These are phyloP conservation scores for Taeniopygia guttata DNA, from an alignment of 2,797 vertebrate genomes.

Conservation along the genomic window DNA sequence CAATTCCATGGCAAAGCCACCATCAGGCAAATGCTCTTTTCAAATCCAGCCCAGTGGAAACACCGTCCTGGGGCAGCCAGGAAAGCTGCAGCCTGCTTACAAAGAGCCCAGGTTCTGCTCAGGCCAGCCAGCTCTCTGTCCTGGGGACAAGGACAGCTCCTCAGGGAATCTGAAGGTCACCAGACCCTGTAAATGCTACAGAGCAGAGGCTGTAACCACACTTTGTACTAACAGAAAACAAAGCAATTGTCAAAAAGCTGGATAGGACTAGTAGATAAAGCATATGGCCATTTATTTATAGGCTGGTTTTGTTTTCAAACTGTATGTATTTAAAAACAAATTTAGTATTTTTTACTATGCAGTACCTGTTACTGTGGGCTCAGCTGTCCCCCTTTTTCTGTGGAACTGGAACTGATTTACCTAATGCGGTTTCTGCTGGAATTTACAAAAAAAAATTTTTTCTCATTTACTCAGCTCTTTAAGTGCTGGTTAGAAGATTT, in stretches of 20 bases:
- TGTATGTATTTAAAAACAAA: neutral
- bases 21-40: neutral
- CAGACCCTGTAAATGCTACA: neutral
- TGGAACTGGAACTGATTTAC: neutral
- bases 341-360: neutral
- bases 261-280: neutral
- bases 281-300: neutral
- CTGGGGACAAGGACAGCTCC: neutral
- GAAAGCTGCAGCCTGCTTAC: neutral
- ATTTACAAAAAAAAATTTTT: neutral
- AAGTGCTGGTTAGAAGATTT: neutral
- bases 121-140: neutral
- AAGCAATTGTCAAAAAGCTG: neutral
- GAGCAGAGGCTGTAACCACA: accelerated
- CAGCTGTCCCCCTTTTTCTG: neutral
- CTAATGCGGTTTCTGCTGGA: neutral
- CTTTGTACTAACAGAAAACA: neutral
- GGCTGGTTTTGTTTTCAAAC: neutral
- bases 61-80: neutral
- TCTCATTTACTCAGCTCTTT: neutral
- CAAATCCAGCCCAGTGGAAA: neutral
- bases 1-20: neutral
- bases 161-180: neutral
- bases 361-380: neutral
- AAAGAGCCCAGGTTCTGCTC: neutral